These are phyloP conservation scores for Siphonodentalium dalli DNA, from an alignment of 2,888 invertebrate genomes.

Conservation along the genomic window DNA sequence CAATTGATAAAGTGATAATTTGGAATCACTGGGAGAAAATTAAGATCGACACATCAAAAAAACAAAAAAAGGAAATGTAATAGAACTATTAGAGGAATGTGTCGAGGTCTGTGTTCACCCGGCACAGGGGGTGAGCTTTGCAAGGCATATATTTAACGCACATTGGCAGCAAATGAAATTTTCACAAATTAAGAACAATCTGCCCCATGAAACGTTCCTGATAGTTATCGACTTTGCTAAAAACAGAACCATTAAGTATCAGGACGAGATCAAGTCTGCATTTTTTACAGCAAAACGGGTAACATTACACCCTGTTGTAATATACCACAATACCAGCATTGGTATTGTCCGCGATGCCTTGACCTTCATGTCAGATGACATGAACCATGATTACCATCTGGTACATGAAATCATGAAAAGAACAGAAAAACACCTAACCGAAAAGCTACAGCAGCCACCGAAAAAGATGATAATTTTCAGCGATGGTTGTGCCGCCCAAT, in stretches of 20 bases:
- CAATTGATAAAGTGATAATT: constrained; percentile 1
- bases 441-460: too few relatives aligned
- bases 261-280: constrained; percentile 26
- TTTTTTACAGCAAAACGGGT: constrained; percentile 21
- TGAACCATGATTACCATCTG: constrained; percentile 27
- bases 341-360: constrained; percentile 11
- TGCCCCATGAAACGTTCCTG: constrained; percentile 17
- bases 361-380: constrained; percentile 29
- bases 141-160: constrained; percentile 17
- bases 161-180: constrained; percentile 31
- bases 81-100: constrained; percentile 15
- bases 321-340: constrained; percentile 17
- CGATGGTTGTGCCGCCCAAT: constrained; percentile 31
- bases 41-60: constrained; percentile 5
- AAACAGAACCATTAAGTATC: constrained; percentile 23
- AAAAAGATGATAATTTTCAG: constrained; percentile 15
- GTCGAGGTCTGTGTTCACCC: constrained; percentile 20
- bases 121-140: constrained; percentile 23
- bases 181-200: constrained; percentile 8
- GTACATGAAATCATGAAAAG: constrained; percentile 18
- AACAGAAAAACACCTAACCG: too few relatives aligned
- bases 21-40: constrained; percentile 24
- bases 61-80: constrained; percentile 16
- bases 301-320: constrained; percentile 33
- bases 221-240: constrained; percentile 71